These are phyloP conservation scores for Melospiza georgiana DNA, from an alignment of 2,113 vertebrate species.

Conservation along the genomic window DNA sequence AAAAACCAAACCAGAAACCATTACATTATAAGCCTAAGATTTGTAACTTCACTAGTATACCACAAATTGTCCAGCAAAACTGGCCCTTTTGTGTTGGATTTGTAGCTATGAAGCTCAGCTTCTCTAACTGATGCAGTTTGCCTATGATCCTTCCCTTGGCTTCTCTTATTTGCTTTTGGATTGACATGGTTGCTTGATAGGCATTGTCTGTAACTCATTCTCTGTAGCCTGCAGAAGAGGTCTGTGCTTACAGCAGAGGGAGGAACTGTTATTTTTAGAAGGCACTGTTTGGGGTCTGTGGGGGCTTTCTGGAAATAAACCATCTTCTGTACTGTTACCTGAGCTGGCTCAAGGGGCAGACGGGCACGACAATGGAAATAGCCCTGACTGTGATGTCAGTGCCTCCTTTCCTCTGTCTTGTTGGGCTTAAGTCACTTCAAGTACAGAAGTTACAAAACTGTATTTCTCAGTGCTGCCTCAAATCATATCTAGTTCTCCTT, in stretches of 20 bases:
- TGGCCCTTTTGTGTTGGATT: background rate
- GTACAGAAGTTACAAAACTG: background rate
- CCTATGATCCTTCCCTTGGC: background rate
- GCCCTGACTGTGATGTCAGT: fast-evolving
- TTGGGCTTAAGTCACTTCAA: background rate
- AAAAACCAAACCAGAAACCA: background rate
- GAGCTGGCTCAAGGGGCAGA: background rate
- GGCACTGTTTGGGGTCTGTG: background rate
- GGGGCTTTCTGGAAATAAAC: background rate
- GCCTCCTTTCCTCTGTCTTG: background rate
- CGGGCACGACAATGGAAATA: fast-evolving
- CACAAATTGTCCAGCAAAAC: background rate
- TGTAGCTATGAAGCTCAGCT: background rate
- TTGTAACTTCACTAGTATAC: background rate
- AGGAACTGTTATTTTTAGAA: background rate
- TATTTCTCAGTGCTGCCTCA: background rate
- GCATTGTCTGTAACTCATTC: background rate
- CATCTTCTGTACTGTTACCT: background rate
- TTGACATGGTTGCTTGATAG: background rate
- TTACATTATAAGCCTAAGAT: background rate
- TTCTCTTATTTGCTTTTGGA: background rate
- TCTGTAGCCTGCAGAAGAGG: background rate
- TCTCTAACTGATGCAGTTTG: background rate
- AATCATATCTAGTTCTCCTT: background rate
- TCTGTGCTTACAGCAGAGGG: background rate